phyloP scores from a whole-genome alignment of 2,113 vertebrate species.

The Dermatemys mawii region DNA sequence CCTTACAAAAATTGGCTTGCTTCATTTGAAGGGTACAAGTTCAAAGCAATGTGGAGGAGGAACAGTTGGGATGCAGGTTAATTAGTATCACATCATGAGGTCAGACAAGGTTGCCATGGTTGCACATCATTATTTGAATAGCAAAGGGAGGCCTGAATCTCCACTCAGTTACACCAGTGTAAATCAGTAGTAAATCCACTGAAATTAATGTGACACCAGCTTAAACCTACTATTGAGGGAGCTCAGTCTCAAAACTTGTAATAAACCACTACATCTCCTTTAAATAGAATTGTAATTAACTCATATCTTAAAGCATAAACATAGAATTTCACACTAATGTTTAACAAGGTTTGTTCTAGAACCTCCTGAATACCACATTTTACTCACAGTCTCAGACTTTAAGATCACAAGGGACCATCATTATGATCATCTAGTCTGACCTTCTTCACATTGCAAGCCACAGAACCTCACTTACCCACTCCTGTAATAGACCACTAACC shows the following conservation, averaged over 20 bases:
- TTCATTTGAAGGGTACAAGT: slow-evolving; percentile 29
- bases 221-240: background rate
- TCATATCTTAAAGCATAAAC: background rate
- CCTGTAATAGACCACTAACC: background rate
- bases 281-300: background rate
- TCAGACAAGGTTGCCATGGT: slow-evolving; percentile 32
- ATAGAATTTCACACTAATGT: background rate
- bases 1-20: background rate
- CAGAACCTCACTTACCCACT: background rate
- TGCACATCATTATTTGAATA: background rate
- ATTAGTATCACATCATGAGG: slow-evolving; percentile 19
- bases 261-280: background rate
- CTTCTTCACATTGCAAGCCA: background rate
- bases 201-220: background rate
- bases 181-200: background rate
- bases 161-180: slow-evolving; percentile 15
- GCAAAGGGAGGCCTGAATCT: background rate
- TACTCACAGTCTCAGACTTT: background rate
- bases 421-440: background rate
- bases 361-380: background rate
- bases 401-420: background rate
- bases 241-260: background rate
- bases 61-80: slow-evolving; percentile 41
- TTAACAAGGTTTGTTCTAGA: background rate
- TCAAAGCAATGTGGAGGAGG: slow-evolving; percentile 30